Evolutionary conservation across 2,888 invertebrate species (phyloP).

Genomic region (Xylophagus ater): DNA sequence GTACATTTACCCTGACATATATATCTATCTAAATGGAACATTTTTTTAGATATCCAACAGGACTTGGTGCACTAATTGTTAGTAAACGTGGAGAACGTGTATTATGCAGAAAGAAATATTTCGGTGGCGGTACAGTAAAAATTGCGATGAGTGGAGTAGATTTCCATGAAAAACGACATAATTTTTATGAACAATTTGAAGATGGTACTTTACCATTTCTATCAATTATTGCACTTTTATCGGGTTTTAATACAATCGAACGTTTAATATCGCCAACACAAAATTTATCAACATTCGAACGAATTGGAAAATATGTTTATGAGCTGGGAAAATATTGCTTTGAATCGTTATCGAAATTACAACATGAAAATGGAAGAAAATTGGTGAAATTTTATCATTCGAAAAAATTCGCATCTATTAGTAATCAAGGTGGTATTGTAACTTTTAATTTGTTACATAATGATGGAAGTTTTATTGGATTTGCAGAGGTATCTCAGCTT

Average conservation of each 20-base stretch:
- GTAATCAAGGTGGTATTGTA: constrained; percentile 72
- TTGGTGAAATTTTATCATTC: constrained; percentile 65
- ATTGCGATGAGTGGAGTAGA: constrained; percentile 62
- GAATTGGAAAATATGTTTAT: constrained; percentile 64
- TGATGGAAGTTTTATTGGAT: constrained; percentile 74
- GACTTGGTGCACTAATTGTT: constrained; percentile 80
- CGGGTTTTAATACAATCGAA: constrained; percentile 69
- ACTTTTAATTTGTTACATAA: constrained; percentile 76
- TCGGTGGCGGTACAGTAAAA: constrained; percentile 90
- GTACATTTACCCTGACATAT: no score
- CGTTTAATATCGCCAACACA: constrained; percentile 45
- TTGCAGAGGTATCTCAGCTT: constrained; percentile 76
- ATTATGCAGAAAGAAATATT: constrained; percentile 55
- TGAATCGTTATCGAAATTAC: constrained; percentile 47
- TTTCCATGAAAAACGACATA: constrained; percentile 57
- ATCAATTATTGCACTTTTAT: constrained; percentile 66
- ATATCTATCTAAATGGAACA: no score
- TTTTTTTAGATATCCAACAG: constrained; percentile 66
- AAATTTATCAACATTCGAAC: constrained; percentile 42
- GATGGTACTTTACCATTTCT: constrained; percentile 88
- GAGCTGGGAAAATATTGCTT: constrained; percentile 63
- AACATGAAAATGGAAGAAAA: constrained; percentile 60
- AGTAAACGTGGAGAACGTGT: constrained; percentile 39
- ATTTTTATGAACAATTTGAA: constrained; percentile 75
- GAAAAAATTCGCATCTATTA: constrained; percentile 49